Percentiles rank a stretch among this genome's conserved stretches.
These are phyloP conservation scores for Strongylocentrotus purpuratus DNA, from an alignment of 35 echinoderm and acorn worm species.

Conservation along the genomic window DNA sequence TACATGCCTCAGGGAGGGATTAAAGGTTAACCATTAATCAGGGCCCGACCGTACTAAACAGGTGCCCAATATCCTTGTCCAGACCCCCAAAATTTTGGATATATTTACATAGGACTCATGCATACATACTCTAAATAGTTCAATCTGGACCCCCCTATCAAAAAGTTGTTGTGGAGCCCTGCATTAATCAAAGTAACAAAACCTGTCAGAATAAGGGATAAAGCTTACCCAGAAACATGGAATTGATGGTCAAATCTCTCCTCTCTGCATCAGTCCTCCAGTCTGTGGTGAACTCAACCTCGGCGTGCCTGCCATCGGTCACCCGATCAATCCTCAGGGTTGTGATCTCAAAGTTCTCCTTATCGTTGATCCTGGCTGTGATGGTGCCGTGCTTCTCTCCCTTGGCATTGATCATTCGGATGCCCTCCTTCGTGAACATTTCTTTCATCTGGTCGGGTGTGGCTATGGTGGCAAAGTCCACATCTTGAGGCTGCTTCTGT, in stretches of 20 bases:
- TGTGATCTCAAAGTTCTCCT: constrained; percentile 94
- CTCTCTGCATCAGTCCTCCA: constrained; percentile 95
- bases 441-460: constrained; percentile 90
- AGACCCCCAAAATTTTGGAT: no score
- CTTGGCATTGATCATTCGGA: constrained; percentile 96
- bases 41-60: no score
- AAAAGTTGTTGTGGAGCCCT: background rate
- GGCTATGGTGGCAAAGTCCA: constrained; percentile 97
- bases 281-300: constrained; percentile 97
- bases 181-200: background rate
- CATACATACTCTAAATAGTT: no score
- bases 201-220: background rate
- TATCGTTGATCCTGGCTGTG: constrained; percentile 85
- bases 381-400: constrained; percentile 98
- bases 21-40: no score
- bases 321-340: constrained; percentile 82
- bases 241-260: constrained; percentile 97
- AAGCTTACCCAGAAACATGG: constrained; percentile 91
- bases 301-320: constrained; percentile 95
- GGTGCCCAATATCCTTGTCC: no score
- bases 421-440: constrained; percentile 84
- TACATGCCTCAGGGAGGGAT: no score
- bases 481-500: constrained; percentile 89
- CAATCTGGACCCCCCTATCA: no score
- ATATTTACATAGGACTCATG: no score